phyloP scores from a whole-genome alignment of 2,113 vertebrate genomes.

The Pelvicachromis taeniatus region DNA sequence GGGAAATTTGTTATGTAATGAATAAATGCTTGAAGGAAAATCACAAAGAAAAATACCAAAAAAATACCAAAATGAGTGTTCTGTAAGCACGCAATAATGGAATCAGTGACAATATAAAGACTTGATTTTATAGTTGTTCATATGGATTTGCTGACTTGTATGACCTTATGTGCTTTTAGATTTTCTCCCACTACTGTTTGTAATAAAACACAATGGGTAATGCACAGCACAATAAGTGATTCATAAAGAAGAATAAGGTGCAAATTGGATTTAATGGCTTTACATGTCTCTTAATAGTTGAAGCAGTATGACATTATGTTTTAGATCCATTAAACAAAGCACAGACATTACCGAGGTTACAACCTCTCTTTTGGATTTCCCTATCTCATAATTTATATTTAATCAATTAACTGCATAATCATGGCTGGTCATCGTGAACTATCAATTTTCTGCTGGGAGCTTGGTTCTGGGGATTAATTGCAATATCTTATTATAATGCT shows the following conservation, averaged over 20 bases:
- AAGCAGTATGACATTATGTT: neutral
- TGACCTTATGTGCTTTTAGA: neutral
- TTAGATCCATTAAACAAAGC: neutral
- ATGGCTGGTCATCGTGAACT: constrained; percentile 13
- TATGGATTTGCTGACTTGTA: neutral
- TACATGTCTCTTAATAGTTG: neutral
- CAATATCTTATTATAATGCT: neutral
- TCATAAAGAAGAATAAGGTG: neutral
- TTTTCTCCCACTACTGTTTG: neutral
- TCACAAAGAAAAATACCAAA: neutral
- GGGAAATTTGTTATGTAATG: too few species aligned
- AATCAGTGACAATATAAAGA: neutral
- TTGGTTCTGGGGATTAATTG: constrained; percentile 9
- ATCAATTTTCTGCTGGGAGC: constrained; percentile 3
- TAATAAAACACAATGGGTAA: neutral
- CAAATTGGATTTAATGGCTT: neutral
- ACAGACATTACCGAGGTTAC: neutral
- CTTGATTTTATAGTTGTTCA: neutral
- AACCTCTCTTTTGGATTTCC: neutral
- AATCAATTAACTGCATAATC: constrained; percentile 12
- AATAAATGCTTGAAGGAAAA: rapidly evolving
- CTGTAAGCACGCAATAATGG: neutral
- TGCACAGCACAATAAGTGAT: neutral
- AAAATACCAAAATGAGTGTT: neutral
- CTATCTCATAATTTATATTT: neutral